Percentiles rank a stretch among this genome's conserved stretches.
phyloP scores from a whole-genome alignment of 2,888 invertebrate genomes.

The Drosophila atripex region DNA sequence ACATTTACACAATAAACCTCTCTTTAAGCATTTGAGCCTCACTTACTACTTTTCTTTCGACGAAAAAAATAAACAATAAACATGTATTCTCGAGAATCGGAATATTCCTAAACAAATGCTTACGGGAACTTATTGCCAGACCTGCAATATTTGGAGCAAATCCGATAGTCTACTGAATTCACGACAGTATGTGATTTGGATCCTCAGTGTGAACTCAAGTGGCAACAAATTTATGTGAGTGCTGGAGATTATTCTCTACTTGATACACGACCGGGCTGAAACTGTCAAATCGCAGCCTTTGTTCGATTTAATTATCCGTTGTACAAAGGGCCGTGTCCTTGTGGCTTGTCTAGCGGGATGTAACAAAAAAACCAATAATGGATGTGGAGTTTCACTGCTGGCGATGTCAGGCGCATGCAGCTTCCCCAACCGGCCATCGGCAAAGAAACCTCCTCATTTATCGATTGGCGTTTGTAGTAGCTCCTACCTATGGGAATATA shows the following conservation, averaged over 20 bases:
- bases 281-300: conserved; percentile 38
- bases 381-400: conserved; percentile 50
- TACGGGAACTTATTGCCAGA: conserved; percentile 15
- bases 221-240: conserved; percentile 2
- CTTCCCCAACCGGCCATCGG: conserved; percentile 13
- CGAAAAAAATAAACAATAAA: conserved; percentile 15
- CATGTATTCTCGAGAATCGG: conserved; percentile 1
- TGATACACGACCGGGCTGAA: conserved; percentile 34
- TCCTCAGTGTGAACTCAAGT: background rate
- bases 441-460: conserved; percentile 40
- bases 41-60: background rate
- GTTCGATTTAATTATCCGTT: conserved; percentile 45
- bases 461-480: conserved; percentile 68
- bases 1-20: background rate
- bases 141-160: background rate
- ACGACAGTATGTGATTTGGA: background rate
- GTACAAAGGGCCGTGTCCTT: conserved; percentile 40
- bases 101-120: conserved; percentile 18
- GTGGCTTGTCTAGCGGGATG: conserved; percentile 37
- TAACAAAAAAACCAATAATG: conserved; percentile 69
- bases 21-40: background rate
- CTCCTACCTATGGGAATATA: conserved; percentile 49
- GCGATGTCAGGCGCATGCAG: conserved; percentile 52
- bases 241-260: conserved; percentile 5
- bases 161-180: background rate